Evolutionary conservation across 2,797 vertebrate species (phyloP).

Genomic region (Spea hammondii): DNA sequence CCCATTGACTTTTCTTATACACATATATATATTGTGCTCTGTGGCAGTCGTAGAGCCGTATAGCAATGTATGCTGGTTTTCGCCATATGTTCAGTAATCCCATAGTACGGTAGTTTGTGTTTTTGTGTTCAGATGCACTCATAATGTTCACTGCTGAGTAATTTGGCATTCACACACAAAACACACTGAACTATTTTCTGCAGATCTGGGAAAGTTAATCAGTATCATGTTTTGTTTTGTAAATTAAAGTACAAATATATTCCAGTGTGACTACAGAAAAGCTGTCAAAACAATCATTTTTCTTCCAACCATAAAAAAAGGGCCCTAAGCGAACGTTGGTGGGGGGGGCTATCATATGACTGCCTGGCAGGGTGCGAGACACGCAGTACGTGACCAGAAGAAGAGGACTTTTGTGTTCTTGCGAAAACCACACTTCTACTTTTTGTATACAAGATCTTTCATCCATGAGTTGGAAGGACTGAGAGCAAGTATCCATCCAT

Average conservation of each 20-base stretch:
- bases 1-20: too few species aligned
- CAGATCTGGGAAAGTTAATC: conserved; percentile 26
- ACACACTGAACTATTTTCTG: not conserved
- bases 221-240: conserved; percentile 29
- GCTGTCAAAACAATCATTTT: conserved; percentile 41
- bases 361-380: conserved; percentile 7
- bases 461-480: not conserved
- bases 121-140: not conserved
- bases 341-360: conserved; percentile 33
- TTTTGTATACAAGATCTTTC: not conserved
- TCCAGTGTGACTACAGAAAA: conserved; percentile 16
- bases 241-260: conserved; percentile 31
- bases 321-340: conserved; percentile 5
- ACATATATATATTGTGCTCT: too few species aligned
- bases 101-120: not conserved
- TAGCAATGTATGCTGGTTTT: too few species aligned
- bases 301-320: not conserved
- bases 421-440: conserved; percentile 5
- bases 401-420: conserved; percentile 19
- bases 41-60: too few species aligned
- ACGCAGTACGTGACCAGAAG: conserved; percentile 10
- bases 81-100: too few species aligned
- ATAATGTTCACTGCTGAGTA: conserved; percentile 1
- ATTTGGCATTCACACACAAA: conserved; percentile 13
- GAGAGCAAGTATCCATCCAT: not conserved